phyloP scores from a whole-genome alignment of 2,797 vertebrate genomes.

The Halcyon leucocephala region DNA sequence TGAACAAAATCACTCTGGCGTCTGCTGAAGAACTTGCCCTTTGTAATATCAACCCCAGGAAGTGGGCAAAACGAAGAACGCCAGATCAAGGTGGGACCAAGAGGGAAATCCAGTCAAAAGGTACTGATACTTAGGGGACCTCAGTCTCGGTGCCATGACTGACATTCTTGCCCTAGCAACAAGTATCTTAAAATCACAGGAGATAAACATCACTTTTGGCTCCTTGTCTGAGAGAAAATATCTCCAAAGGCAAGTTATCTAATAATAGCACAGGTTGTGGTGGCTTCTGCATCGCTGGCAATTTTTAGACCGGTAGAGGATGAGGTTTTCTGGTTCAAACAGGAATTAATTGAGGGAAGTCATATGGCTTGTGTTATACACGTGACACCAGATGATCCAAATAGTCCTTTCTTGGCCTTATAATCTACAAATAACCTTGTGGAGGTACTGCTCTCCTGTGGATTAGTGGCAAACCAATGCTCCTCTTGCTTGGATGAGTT shows the following conservation, averaged over 20 bases:
- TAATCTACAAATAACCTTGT: slow-evolving; percentile 69
- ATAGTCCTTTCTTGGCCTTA: slow-evolving; percentile 74
- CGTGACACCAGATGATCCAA: slow-evolving; percentile 71
- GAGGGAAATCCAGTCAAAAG: background rate
- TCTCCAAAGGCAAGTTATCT: background rate
- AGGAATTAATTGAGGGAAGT: slow-evolving; percentile 63
- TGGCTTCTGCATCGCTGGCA: background rate
- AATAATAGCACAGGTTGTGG: slow-evolving; percentile 13
- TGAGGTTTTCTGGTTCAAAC: slow-evolving; percentile 65
- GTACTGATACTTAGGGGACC: background rate
- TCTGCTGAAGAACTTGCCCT: background rate
- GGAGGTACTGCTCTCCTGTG: slow-evolving; percentile 52
- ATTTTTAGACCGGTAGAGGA: slow-evolving; percentile 31
- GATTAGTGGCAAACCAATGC: slow-evolving; percentile 59
- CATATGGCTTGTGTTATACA: slow-evolving; percentile 50
- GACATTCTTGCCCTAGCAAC: background rate
- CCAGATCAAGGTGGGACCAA: background rate
- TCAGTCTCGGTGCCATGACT: background rate
- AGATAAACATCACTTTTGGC: background rate
- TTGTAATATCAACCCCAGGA: background rate
- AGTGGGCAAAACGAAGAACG: background rate
- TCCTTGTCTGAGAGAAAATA: background rate
- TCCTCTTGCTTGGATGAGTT: slow-evolving; percentile 58
- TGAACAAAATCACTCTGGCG: background rate
- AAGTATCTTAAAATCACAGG: background rate